Evolutionary conservation across 2,113 vertebrate genomes (phyloP).

Genomic region (Ctenodactylus gundi): DNA sequence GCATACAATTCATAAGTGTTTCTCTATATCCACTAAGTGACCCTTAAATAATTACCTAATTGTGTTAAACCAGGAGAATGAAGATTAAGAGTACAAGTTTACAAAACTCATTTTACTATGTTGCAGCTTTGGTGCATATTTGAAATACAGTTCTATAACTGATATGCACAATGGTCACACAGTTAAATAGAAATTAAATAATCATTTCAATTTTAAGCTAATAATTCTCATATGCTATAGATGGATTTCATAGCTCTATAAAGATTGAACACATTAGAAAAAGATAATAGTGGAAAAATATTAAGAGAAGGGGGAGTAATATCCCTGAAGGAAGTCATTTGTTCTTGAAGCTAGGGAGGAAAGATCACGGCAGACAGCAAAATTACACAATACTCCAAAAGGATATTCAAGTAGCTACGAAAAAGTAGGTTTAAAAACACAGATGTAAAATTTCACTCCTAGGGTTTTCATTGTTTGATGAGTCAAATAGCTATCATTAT

Average conservation of each 20-base stretch:
- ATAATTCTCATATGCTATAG: background rate
- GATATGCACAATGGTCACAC: background rate
- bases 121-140: background rate
- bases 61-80: background rate
- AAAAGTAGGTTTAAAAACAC: slow-evolving; percentile 34
- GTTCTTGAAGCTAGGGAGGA: slow-evolving; percentile 15
- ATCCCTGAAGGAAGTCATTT: slow-evolving; percentile 35
- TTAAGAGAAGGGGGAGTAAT: background rate
- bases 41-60: slow-evolving; percentile 7
- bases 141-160: slow-evolving; percentile 28
- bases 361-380: slow-evolving; percentile 52
- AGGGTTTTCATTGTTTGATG: slow-evolving; percentile 36
- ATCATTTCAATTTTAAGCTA: slow-evolving; percentile 43
- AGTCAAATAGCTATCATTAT: slow-evolving; percentile 35
- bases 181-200: slow-evolving; percentile 34
- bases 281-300: slow-evolving; percentile 28
- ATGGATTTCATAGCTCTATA: background rate
- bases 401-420: slow-evolving; percentile 9
- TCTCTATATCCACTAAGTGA: background rate
- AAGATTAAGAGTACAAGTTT: background rate
- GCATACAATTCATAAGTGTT: background rate
- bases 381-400: slow-evolving; percentile 43
- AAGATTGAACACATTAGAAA: slow-evolving; percentile 7
- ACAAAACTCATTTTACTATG: slow-evolving; percentile 43
- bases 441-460: slow-evolving; percentile 39